Evolutionary conservation across 2,888 invertebrate genomes (phyloP), one percentile per base, ranked within the genome.

Genomic region (Chrysina gloriosa): DNA sequence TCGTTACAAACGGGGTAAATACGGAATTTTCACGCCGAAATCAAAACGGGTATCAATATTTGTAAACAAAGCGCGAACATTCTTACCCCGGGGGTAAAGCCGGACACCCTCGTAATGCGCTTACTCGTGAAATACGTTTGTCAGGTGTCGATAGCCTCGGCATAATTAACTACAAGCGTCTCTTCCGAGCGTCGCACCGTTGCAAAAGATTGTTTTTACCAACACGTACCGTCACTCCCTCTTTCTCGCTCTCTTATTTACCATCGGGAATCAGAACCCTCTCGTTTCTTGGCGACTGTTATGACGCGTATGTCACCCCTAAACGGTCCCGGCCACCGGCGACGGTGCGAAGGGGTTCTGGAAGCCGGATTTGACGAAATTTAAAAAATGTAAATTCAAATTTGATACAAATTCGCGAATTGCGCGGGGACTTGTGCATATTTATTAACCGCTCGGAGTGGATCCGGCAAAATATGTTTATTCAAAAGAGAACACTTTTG

Each of bases 341-440:
- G 36, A 21, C 25, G 14, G 27, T 25, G 11, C 23, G 27, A 36
- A n/a, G 23, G 5, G 25, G 50, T 14, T 21, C 3, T 7, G 39
- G 42, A n/a, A 70, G 70, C 58, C 58, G 71, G 70, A 70, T 73
- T 75, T 75, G 76, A 76, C 76, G 72, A 76, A 77, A 77, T 78
- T 77, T 75, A 79, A 80, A 77, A 80, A 80, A 81, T 81, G 81
- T 75, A 79, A 80, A 82, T 82, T 80, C 74, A 76, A 77, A 79
- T 79, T 79, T 79, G 78, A 78, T 79, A 79, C 78, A 81, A 80
- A 81, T 80, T 81, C 75, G 76, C 72, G 79, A 80, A 80, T 80
- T 78, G 80, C 61, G 69, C 39, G 23, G 73, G 76, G 77, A 78
- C 77, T 78, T 78, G 76, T 78, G 80, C 79, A 81, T 81, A 81